These are phyloP conservation scores for Alauda arvensis DNA, from an alignment of 2,797 vertebrate species.

Conservation along the genomic window DNA sequence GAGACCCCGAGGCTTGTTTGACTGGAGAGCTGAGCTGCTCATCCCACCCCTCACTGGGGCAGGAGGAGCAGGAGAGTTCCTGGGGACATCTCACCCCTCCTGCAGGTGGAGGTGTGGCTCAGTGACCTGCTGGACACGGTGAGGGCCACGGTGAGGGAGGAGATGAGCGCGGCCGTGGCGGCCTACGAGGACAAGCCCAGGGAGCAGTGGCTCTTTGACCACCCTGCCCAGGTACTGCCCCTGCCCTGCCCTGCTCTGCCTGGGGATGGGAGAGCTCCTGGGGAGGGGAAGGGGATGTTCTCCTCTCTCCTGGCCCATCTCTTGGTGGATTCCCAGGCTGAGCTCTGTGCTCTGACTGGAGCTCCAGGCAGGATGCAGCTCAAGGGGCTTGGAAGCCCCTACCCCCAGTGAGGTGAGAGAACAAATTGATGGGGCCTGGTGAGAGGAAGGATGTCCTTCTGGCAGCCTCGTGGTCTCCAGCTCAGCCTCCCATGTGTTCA, in stretches of 20 bases:
- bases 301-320: neutral
- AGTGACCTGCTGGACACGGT: constrained; percentile 78
- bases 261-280: neutral
- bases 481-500: neutral
- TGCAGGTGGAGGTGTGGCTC: constrained; percentile 85
- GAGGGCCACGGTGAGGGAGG: constrained; percentile 84
- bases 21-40: neutral
- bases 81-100: neutral
- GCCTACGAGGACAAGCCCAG: constrained; percentile 90
- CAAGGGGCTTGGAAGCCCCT: fast-evolving
- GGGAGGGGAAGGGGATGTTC: neutral
- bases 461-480: neutral
- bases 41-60: neutral
- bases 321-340: neutral
- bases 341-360: neutral
- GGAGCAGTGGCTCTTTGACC: constrained; percentile 96
- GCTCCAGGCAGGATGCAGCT: neutral
- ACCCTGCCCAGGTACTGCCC: constrained; percentile 89
- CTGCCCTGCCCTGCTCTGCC: neutral
- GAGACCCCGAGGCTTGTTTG: neutral
- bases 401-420: neutral
- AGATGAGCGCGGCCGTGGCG: constrained; percentile 81
- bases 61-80: neutral
- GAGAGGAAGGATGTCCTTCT: neutral
- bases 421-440: neutral